phyloP scores from a whole-genome alignment of 92 coral and sea anemone species.

The Plumapathes pennacea region DNA sequence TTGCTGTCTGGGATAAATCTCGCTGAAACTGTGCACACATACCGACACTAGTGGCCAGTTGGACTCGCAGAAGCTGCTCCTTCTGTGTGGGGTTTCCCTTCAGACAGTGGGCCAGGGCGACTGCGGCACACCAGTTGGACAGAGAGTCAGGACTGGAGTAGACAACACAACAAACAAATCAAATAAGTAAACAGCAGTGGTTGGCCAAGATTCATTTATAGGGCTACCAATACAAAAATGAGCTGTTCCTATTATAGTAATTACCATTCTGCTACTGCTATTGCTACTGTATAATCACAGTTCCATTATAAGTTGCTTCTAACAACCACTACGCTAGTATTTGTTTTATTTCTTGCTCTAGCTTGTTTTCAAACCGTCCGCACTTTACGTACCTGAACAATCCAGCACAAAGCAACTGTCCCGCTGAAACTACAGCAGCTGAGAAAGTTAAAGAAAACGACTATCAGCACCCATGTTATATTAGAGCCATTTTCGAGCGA shows the following conservation, averaged over 20 bases:
- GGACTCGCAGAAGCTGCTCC: conserved; percentile 95
- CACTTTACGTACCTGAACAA: conserved; percentile 81
- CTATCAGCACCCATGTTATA: no score
- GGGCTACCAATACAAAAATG: no score
- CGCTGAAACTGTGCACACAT: neutral
- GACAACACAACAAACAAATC: neutral
- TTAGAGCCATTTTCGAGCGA: no score
- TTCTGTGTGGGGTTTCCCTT: conserved; percentile 93
- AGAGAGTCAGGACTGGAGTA: conserved; percentile 68
- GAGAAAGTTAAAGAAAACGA: no score
- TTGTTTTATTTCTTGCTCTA: no score
- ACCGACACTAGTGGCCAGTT: conserved; percentile 97
- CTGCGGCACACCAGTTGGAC: conserved; percentile 98
- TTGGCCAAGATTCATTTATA: neutral
- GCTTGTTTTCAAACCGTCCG: no score
- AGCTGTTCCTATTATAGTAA: no score
- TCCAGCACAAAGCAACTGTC: conserved; percentile 95
- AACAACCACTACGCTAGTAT: no score
- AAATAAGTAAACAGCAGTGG: neutral
- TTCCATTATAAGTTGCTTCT: no score
- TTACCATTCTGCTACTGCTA: no score
- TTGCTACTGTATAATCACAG: neutral
- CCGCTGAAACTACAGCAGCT: conserved; percentile 85
- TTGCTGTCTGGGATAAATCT: no score
- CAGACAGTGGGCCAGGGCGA: conserved; percentile 92